Base-by-base conservation (phyloP, 2,888 invertebrate species). In the Scelioninae gen. 2 region DNA sequence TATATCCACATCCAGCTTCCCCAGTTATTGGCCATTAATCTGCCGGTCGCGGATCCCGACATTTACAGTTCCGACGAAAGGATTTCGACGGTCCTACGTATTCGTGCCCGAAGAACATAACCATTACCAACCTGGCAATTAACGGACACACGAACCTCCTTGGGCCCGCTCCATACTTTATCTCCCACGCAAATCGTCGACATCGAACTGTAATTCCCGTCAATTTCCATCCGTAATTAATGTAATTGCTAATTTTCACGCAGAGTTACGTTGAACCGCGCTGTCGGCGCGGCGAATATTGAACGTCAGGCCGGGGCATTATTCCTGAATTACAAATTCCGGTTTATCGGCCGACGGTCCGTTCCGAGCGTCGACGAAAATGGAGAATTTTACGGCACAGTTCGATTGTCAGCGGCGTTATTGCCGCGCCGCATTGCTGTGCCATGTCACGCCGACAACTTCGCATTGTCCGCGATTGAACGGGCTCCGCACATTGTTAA, bases 381-480 rank as follows among this genome's bases (percentile, higher is more conserved):
- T 72, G 63, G 53, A 52, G 67, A 58, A 74, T 74, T 73, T 63
- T 74, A 71, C 73, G 63, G 60, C 53, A 50, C 53, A 55, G 65
- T 64, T 65, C 68, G 65, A 75, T 73, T 76, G 74, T 70, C 71
- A 73, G 55, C 73, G 70, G 55, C 60, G 71, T 73, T 76, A 76
- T 76, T 73, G 57, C 61, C 31, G 53, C 57, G 31, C 55, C 65
- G 63, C 73, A 73, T 74, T 75, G 67, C 68, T 67, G 64, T 76
- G 63, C 72, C 67, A 71, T 76, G 76, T 77, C 78, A 74, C 74
- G 43, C 68, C 78, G 82, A 82, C 84, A 83, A 85, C 82, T 84
- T 82, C 81, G 79, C 83, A 84, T 85, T 84, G 84, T 84, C 75
- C 76, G 75, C 81, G 79, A 83, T 82, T 81, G 80, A 81, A 78